These are phyloP conservation scores for Pantelozetes paolii DNA, from an alignment of 2,888 invertebrate genomes.

Conservation along the genomic window DNA sequence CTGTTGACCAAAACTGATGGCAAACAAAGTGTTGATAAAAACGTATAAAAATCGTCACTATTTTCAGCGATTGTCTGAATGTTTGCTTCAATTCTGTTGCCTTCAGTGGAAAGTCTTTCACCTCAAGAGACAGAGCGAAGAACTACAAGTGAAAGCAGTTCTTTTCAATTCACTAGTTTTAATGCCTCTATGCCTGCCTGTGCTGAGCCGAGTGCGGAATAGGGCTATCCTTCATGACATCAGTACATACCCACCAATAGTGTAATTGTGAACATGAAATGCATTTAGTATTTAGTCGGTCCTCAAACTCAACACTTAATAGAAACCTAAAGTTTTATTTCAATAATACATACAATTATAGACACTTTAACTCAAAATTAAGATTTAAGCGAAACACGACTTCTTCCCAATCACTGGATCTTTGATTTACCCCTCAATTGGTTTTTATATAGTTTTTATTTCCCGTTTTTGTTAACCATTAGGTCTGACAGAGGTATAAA, in stretches of 20 bases:
- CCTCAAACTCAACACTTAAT: conserved; percentile 20
- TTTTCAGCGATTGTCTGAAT: background rate
- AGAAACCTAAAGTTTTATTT: background rate
- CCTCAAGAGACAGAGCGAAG: conserved; percentile 29
- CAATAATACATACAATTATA: background rate
- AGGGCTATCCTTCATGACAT: conserved; percentile 28
- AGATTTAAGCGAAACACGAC: background rate
- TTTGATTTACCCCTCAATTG: no score
- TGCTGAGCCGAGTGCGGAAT: background rate
- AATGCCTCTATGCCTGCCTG: no score
- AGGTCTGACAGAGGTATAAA: background rate
- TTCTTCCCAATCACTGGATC: background rate
- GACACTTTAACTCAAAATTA: background rate
- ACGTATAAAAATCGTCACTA: conserved; percentile 30
- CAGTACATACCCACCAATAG: conserved; percentile 16
- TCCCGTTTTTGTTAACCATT: no score
- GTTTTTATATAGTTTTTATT: no score
- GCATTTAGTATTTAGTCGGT: background rate
- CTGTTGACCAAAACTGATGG: background rate
- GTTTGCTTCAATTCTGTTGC: background rate
- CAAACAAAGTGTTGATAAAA: conserved; percentile 3
- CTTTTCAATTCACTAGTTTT: conserved; percentile 25
- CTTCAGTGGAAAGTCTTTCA: conserved; percentile 19
- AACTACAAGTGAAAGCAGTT: conserved; percentile 27
- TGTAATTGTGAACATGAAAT: conserved; percentile 13